These are phyloP conservation scores for Entomyzon cyanotis DNA, from an alignment of 2,113 vertebrate genomes.

Conservation along the genomic window DNA sequence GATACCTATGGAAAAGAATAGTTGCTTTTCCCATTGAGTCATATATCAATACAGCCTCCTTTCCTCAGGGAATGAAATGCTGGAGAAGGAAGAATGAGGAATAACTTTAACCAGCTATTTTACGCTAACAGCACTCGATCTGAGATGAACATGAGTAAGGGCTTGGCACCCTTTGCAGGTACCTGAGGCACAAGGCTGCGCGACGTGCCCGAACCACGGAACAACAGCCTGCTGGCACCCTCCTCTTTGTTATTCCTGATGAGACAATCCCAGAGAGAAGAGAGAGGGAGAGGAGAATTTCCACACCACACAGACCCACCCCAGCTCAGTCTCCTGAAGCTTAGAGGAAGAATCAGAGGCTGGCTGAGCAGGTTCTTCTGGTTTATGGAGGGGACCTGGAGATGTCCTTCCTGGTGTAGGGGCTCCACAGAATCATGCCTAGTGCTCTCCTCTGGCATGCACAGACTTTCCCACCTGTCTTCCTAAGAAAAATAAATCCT, in stretches of 20 bases:
- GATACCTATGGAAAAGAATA: background rate
- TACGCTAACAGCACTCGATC: background rate
- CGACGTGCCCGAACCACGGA: background rate
- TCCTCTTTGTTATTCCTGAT: background rate
- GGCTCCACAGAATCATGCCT: background rate
- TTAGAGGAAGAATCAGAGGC: background rate
- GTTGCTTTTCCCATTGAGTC: background rate
- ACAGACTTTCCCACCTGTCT: background rate
- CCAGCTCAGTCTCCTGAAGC: background rate
- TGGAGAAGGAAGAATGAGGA: background rate
- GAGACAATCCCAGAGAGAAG: background rate
- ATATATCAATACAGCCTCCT: background rate
- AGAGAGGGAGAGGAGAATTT: background rate
- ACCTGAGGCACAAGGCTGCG: background rate
- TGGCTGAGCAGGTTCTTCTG: background rate
- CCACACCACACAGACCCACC: background rate
- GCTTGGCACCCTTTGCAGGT: background rate
- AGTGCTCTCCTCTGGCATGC: background rate
- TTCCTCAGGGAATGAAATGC: background rate
- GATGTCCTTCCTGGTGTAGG: fast-evolving
- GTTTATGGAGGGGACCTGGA: background rate
- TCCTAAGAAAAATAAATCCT: background rate
- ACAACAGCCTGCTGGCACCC: background rate
- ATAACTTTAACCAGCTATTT: background rate
- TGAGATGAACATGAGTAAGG: background rate